Percentiles rank a stretch among this genome's conserved stretches.
Evolutionary conservation across 2,888 invertebrate species (phyloP).

Genomic region (Eupithecia subumbrata): DNA sequence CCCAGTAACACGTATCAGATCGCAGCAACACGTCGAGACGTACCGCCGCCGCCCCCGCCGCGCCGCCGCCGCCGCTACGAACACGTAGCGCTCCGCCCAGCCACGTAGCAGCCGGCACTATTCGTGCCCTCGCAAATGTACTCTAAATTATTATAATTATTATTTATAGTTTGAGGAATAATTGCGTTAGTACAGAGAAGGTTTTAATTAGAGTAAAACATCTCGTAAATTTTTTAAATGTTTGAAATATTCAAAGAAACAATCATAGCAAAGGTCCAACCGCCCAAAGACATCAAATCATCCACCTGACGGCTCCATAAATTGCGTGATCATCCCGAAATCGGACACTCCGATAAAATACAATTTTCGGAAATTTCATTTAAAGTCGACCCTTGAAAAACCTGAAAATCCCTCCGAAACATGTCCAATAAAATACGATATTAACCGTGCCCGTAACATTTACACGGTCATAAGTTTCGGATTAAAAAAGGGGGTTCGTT

Average conservation of each 20-base stretch:
- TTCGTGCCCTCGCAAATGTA: slow-evolving; percentile 31
- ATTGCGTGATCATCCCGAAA: slow-evolving; percentile 35
- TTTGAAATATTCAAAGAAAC: neutral
- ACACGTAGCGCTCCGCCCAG: slow-evolving; percentile 29
- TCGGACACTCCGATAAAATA: slow-evolving; percentile 36
- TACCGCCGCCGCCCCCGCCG: slow-evolving; percentile 20
- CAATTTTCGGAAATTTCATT: slow-evolving; percentile 46
- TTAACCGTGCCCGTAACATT: slow-evolving; percentile 70
- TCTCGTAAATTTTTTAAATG: neutral
- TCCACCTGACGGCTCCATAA: slow-evolving; percentile 31
- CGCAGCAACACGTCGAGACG: slow-evolving; percentile 31
- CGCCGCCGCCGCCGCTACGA: slow-evolving; percentile 27
- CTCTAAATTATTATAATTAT: slow-evolving; percentile 24
- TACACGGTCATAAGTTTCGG: slow-evolving; percentile 78
- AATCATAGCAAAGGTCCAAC: neutral
- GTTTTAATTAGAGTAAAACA: neutral
- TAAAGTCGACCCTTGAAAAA: slow-evolving; percentile 48
- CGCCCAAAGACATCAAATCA: slow-evolving; percentile 8
- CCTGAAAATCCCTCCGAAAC: slow-evolving; percentile 52
- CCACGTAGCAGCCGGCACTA: slow-evolving; percentile 27
- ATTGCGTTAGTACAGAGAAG: neutral
- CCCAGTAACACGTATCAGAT: slow-evolving; percentile 36
- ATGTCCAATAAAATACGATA: slow-evolving; percentile 72
- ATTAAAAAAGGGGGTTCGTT: slow-evolving; percentile 68
- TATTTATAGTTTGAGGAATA: slow-evolving; percentile 23